Base-by-base conservation (phyloP, 2,888 invertebrate genomes). In the Lumbricus terrestris region DNA sequence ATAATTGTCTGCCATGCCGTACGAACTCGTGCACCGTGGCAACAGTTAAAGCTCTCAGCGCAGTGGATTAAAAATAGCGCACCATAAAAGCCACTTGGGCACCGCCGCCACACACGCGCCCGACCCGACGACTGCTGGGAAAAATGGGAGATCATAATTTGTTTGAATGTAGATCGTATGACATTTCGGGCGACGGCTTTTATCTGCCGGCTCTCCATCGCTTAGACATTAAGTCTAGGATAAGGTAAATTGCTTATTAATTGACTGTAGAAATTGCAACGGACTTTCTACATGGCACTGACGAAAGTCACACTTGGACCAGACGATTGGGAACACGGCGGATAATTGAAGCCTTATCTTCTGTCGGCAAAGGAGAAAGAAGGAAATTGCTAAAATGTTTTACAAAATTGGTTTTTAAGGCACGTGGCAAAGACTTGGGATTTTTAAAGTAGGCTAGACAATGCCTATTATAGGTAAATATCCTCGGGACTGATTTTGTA, bases 331-430 rank as follows among this genome's bases (percentile, higher is more conserved):
- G n/a, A 69, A 69, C 69, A n/a, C n/a, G n/a, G 29, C 69, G 69
- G 8, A 69, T 69, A 69, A 69, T 69, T 69, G n/a, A 29, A 8
- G 69, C 29, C 69, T 69, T 69, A 69, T 69, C 69, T 69, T 29
- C 69, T 69, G 69, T n/a, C 69, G 69, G n/a, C 47, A 69, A n/a
- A 8, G n/a, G 69, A 69, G n/a, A 8, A n/a, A 3, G 29, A 13
- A 69, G 69, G n/a, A 69, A 69, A 69, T 69, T 69, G 69, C 69
- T n/a, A 69, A 69, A 69, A 69, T n/a, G 69, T 69, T 69, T 69
- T 69, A 69, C 69, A 69, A 69, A 69, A 29, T 69, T n/a, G n/a
- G 69, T 69, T 69, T 47, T 69, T 69, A 69, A 54, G 69, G 16
- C 69, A 8, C 69, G 69, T 69, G 69, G 69, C 69, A 69, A 29